These are phyloP conservation scores for Barypeithes pellucidus DNA, from an alignment of 2,888 invertebrate genomes.

Conservation along the genomic window DNA sequence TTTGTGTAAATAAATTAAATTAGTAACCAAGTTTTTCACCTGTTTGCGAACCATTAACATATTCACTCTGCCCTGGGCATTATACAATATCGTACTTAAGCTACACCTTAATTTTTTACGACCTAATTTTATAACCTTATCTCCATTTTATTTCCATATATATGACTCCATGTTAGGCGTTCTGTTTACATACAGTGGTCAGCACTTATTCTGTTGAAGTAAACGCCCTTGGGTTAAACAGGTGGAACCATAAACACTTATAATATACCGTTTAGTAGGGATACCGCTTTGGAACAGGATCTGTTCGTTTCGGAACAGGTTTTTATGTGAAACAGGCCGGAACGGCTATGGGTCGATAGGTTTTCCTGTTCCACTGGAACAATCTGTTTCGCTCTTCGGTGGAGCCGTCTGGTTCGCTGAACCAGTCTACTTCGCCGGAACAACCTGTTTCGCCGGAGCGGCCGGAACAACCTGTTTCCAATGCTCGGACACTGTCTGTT, in stretches of 20 bases:
- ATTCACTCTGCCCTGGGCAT: constrained; percentile 17
- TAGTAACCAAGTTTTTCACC: constrained; percentile 21
- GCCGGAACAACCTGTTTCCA: no score
- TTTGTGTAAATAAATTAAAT: neutral
- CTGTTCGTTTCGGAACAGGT: no score
- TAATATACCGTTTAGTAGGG: neutral
- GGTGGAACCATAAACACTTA: constrained; percentile 8
- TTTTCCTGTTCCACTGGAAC: no score
- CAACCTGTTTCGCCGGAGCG: no score
- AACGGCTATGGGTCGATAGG: no score
- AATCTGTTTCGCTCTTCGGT: no score
- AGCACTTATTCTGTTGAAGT: constrained; percentile 19
- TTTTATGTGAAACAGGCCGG: no score
- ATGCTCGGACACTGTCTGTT: no score
- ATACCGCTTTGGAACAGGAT: no score
- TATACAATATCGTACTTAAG: constrained; percentile 17
- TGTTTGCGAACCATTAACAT: constrained; percentile 9
- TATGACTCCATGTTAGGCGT: constrained; percentile 23
- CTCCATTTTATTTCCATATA: constrained; percentile 37
- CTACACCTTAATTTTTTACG: constrained; percentile 33
- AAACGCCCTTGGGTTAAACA: constrained; percentile 25
- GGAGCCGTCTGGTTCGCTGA: no score
- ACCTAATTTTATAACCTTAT: constrained; percentile 32
- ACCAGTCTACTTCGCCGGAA: no score
- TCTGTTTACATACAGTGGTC: constrained; percentile 36